Evolutionary conservation across 2,113 vertebrate species (phyloP), one percentile per base, ranked within the genome.

Genomic region (Neolamprologus ventralis): DNA sequence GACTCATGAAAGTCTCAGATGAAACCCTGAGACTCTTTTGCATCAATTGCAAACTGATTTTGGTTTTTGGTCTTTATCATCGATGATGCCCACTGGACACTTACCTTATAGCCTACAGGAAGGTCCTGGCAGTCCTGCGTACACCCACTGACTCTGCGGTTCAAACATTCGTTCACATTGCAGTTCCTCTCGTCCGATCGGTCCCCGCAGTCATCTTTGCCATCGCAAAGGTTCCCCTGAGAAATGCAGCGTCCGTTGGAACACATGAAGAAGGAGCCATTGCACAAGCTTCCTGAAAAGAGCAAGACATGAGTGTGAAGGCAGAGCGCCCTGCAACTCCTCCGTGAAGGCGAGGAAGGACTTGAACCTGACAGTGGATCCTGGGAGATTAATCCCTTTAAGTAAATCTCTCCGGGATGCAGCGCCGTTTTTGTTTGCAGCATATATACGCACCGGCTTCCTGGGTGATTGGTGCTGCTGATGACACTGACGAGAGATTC

Each of bases 191-290:
- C 99, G 95, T 99, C 98, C 16, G 98, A 98, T 23, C 95, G 96
- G 94, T 99, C 99, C 0, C 97, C 98, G 79, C 98, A 99, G 88
- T 99, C 98, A 87, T 99, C 97, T 87, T 95, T 97, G 78, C 90
- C 96, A 92, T 99, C 97, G 89, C 99, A 99, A 23, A 99, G 96
- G 89, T 92, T 92, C 4, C 95, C 95, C 63, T 96, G 96, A 57
- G 97, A 96, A 88, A 99, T 97, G 93, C 99, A 99, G 91, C 97
- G 98, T 28, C 98, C 98, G 91, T 98, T 99, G 96, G 97, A 98
- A 93, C 99, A 99, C 97, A 99, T 98, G 96, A 98, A 99, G 97
- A 98, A 99, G 90, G 98, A 99, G 93, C 96, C 97, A 83, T 99
- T 99, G 97, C 99, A 99, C 95, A 98, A 95, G 96, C 98, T 98